Percentiles rank a stretch among this genome's conserved stretches.
phyloP scores from a whole-genome alignment of 2,113 vertebrate species.

The Rhizomys pruinosus region DNA sequence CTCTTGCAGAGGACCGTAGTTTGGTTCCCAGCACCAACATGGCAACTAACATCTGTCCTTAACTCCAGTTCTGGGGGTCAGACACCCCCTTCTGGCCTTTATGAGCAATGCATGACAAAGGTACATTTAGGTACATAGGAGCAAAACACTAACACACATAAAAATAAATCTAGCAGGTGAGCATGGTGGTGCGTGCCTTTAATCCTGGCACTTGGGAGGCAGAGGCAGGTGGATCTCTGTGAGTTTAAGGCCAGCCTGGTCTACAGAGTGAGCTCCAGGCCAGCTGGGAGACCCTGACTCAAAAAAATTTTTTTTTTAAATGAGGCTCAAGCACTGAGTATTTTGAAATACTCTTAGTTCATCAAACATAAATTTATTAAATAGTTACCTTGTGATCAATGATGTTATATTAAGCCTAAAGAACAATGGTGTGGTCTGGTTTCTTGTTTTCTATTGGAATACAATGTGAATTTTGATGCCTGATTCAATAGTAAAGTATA shows the following conservation, averaged over 20 bases:
- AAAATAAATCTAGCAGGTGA: no score
- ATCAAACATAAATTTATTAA: neutral
- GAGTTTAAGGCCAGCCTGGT: no score
- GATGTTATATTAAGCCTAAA: neutral
- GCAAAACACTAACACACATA: neutral
- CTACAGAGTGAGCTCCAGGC: no score
- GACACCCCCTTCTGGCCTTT: neutral
- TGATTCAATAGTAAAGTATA: neutral
- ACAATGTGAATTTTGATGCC: neutral
- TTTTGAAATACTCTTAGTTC: conserved; percentile 4
- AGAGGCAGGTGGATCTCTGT: no score
- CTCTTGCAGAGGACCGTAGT: no score
- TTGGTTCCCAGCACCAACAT: neutral
- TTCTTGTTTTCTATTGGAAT: neutral
- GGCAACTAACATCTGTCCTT: no score
- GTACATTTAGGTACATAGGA: neutral
- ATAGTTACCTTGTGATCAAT: neutral
- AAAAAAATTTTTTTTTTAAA: no score
- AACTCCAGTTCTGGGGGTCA: neutral
- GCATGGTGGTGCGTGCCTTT: no score
- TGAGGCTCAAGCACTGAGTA: neutral
- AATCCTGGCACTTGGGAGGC: no score
- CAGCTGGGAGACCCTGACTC: no score
- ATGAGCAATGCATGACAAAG: no score
- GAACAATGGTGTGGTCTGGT: neutral